Conservation (phyloP, 2,113 vertebrate genomes). For the Cryptotis parvus region DNA sequence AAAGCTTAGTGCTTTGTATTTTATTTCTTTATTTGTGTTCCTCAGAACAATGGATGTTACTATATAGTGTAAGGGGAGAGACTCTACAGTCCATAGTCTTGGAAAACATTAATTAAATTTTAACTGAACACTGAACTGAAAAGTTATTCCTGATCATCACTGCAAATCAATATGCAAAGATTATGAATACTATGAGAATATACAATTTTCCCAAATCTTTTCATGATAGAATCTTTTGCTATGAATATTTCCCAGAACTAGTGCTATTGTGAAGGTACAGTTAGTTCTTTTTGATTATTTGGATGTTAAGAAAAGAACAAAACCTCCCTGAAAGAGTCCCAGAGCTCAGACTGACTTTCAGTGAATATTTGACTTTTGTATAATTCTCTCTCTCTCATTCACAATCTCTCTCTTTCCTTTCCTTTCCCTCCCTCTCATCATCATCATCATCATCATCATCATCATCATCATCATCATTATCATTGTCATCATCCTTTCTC, state of each 20-base stretch:
- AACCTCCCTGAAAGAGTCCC: fast-evolving
- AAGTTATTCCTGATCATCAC: not conserved
- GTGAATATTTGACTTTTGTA: not conserved
- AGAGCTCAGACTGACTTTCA: too few relatives aligned
- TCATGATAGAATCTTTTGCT: not conserved
- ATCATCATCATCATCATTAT: not conserved
- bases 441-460: not conserved
- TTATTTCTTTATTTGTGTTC: not conserved
- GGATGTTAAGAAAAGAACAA: not conserved
- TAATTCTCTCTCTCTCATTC: not conserved
- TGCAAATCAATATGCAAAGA: not conserved
- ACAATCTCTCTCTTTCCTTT: not conserved
- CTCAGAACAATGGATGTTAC: not conserved
- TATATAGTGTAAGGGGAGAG: not conserved
- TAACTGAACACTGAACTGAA: not conserved
- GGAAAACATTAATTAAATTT: not conserved
- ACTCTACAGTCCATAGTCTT: not conserved
- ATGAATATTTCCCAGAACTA: not conserved
- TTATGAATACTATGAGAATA: not conserved
- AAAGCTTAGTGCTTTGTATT: not conserved
- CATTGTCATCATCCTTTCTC: not conserved
- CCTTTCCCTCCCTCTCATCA: not conserved
- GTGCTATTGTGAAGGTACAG: not conserved
- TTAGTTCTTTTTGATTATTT: too few relatives aligned
- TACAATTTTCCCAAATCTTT: not conserved